Evolutionary conservation across 2,113 vertebrate species (phyloP).

Genomic region (Geococcyx californianus): DNA sequence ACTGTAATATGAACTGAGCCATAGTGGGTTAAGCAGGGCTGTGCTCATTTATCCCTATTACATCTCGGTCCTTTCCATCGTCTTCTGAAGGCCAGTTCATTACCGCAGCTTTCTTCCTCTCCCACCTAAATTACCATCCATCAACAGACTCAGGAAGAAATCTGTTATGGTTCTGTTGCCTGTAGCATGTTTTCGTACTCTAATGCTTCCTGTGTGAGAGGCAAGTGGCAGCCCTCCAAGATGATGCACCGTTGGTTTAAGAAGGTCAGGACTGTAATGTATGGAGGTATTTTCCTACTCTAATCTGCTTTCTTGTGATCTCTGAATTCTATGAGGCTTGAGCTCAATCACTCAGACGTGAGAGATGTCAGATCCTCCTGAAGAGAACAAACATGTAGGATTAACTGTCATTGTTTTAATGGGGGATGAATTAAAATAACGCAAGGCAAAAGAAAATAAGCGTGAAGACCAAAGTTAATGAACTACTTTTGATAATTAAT

Average conservation of each 20-base stretch:
- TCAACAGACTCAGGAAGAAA: conserved; percentile 35
- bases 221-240: conserved; percentile 44
- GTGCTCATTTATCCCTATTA: background rate
- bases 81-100: background rate
- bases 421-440: background rate
- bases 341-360: background rate
- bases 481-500: background rate
- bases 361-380: background rate
- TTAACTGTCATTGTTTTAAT: background rate
- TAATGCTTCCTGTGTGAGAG: conserved; percentile 19
- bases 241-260: conserved; percentile 11
- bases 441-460: background rate
- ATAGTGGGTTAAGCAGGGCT: background rate
- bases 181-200: background rate
- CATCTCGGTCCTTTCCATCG: background rate
- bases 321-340: background rate
- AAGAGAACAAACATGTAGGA: background rate
- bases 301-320: conserved; percentile 5
- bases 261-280: conserved; percentile 1
- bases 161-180: background rate
- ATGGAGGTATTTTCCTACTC: background rate
- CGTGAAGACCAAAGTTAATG: background rate
- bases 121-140: background rate
- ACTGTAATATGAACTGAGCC: background rate
- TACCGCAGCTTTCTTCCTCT: background rate